Evolutionary conservation across 2,113 vertebrate genomes (phyloP), one percentile per base, ranked within the genome.

Genomic region (Apaloderma vittatum): DNA sequence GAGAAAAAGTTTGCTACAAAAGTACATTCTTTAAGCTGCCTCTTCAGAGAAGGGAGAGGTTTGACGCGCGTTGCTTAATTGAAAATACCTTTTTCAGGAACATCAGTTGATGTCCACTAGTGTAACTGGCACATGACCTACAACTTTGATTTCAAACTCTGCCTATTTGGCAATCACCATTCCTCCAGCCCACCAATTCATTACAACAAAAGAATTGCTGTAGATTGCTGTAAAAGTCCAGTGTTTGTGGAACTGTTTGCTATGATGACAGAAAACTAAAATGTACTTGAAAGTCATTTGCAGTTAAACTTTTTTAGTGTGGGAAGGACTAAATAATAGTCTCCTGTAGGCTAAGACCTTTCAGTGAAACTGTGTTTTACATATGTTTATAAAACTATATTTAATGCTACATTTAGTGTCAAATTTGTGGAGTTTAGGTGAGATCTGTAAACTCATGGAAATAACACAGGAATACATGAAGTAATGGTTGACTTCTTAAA

Each of bases 401-500:
- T 26, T 76, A 45, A 61, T 76, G 80, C 27, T 36, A 40, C 61
- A 24, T 82, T 73, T 43, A 49, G 66, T n/a, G 27, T 87, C 48
- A 34, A 40, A 76, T 59, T 72, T 62, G n/a, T 83, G 58, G 78
- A n/a, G 52, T 73, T 77, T 27, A 72, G 65, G 58, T 67, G 76
- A 90, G 36, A 68, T 75, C 67, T 84, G 11, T 78, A 63, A 91
- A 36, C 90, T 90, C 5, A 18, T 91, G 92, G 94, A 89, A 68
- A 24, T 90, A 93, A 57, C 68, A 76, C 70, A 81, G 84, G 73
- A 80, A 52, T 57, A 78, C 26, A 9, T 81, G n/a, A 88, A 48
- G 62, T 94, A 61, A 29, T 66, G 37, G 24, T 76, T 94, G 40
- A 52, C 65, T 52, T 74, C 74, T 70, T 54, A 51, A 81, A 93